Evolutionary conservation across 2,888 invertebrate genomes (phyloP).

Genomic region (Hemithea aestivaria): DNA sequence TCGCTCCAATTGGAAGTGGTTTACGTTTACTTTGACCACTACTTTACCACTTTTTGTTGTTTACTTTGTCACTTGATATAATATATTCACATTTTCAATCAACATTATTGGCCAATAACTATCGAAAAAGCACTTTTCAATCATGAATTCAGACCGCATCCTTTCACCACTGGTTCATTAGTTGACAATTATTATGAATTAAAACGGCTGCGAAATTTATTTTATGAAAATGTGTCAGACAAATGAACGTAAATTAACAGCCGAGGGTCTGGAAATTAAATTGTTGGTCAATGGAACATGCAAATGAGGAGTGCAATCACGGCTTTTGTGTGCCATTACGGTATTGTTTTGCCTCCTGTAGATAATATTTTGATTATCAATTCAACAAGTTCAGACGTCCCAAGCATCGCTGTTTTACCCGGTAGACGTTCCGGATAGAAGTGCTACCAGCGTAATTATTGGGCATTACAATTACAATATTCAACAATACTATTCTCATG

Average conservation of each 20-base stretch:
- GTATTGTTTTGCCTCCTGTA: constrained; percentile 48
- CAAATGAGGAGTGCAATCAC: constrained; percentile 69
- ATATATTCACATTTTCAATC: too few relatives aligned
- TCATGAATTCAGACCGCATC: constrained; percentile 5
- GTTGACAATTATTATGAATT: constrained; percentile 39
- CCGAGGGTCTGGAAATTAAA: constrained; percentile 58
- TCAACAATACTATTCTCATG: too few relatives aligned
- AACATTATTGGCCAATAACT: too few relatives aligned
- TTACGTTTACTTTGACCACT: too few relatives aligned
- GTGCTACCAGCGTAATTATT: too few relatives aligned
- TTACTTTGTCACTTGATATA: too few relatives aligned
- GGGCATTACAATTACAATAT: too few relatives aligned
- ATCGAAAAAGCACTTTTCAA: too few relatives aligned
- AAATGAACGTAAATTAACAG: constrained; percentile 52
- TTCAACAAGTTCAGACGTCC: constrained; percentile 3
- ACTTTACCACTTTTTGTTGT: too few relatives aligned
- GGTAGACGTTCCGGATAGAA: constrained; percentile 4
- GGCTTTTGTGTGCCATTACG: constrained; percentile 50
- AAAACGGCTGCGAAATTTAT: constrained; percentile 34
- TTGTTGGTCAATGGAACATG: constrained; percentile 70
- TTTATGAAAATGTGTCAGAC: constrained; percentile 33
- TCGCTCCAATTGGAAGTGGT: too few relatives aligned
- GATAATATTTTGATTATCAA: constrained; percentile 1
- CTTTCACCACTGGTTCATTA: constrained; percentile 29
- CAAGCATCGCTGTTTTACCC: too few relatives aligned